phyloP scores from a whole-genome alignment of 2,888 invertebrate genomes.

The Emmelina monodactyla region DNA sequence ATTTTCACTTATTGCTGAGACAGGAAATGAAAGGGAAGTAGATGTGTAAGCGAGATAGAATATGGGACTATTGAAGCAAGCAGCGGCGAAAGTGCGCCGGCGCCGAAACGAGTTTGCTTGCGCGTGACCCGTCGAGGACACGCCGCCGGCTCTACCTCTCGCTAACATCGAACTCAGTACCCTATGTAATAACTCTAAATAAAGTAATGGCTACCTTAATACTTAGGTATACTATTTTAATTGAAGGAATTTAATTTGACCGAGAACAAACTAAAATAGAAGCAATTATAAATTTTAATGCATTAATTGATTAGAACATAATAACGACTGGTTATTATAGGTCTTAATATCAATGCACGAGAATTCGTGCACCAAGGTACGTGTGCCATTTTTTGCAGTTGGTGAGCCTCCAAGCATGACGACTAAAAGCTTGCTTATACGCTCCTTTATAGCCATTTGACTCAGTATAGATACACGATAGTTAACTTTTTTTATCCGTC shows the following conservation, averaged over 20 bases:
- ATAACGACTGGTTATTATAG: no score
- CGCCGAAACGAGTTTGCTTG: conserved; percentile 47
- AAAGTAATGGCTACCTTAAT: no score
- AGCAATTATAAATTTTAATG: no score
- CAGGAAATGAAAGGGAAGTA: conserved; percentile 17
- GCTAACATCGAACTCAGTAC: neutral
- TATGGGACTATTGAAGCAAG: conserved; percentile 32
- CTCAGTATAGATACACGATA: conserved; percentile 23
- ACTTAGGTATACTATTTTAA: no score
- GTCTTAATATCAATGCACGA: no score
- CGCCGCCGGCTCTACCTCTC: conserved; percentile 21
- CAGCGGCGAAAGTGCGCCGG: conserved; percentile 56
- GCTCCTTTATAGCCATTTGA: conserved; percentile 45
- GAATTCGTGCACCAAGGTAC: conserved; percentile 30
- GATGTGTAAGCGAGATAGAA: conserved; percentile 38
- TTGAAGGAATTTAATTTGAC: no score
- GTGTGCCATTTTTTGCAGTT: conserved; percentile 45
- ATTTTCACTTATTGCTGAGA: no score
- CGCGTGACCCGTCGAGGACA: conserved; percentile 63
- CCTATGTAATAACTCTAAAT: no score
- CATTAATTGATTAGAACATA: no score
- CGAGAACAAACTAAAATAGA: no score
- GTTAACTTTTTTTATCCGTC: conserved; percentile 30
- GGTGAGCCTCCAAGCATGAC: conserved; percentile 45
- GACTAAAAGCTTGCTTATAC: conserved; percentile 58